Conservation (phyloP, 2,797 vertebrate species). For the Caiman crocodilus region DNA sequence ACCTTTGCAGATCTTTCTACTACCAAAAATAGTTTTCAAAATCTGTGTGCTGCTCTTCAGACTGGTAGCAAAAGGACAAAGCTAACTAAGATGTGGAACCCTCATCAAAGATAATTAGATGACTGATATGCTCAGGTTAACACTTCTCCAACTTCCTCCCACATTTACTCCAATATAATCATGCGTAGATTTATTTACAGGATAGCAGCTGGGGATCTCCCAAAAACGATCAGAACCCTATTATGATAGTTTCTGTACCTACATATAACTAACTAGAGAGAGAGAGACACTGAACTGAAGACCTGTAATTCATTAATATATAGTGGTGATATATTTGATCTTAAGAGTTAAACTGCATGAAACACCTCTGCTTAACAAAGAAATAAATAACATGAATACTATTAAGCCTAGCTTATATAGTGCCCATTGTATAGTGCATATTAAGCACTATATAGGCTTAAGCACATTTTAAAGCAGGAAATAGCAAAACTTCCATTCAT, state of each 20-base stretch:
- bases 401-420: background rate
- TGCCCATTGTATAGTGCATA: too few species aligned
- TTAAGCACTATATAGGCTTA: too few species aligned
- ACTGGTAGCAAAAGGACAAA: too few species aligned
- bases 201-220: background rate
- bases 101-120: background rate
- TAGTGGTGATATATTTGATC: background rate
- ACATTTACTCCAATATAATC: accelerated
- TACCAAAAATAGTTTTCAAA: background rate
- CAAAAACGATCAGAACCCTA: background rate
- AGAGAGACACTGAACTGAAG: background rate
- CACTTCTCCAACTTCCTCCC: background rate
- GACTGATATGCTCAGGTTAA: background rate
- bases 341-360: background rate
- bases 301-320: background rate
- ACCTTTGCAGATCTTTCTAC: background rate
- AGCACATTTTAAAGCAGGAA: too few species aligned
- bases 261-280: background rate
- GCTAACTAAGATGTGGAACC: background rate
- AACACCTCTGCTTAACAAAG: background rate
- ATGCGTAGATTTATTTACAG: background rate
- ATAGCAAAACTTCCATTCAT: too few species aligned
- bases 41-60: background rate
- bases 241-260: background rate
- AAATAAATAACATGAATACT: background rate